A percentile compares a stretch with the other conserved stretches of the same genome.
These are phyloP conservation scores for Holothuria glaberrima DNA, from an alignment of 35 echinoderm and acorn worm species.

Conservation along the genomic window DNA sequence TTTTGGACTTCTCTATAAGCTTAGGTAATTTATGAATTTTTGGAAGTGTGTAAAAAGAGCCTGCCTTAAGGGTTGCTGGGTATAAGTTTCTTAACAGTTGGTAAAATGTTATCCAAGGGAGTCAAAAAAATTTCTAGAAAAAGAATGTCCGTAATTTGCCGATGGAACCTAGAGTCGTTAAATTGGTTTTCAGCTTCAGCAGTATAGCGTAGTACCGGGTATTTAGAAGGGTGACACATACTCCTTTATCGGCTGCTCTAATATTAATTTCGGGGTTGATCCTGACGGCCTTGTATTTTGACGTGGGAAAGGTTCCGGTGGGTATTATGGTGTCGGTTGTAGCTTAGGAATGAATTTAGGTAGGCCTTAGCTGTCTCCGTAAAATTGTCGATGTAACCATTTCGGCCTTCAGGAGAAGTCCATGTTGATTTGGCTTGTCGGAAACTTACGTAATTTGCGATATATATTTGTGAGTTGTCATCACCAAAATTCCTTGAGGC, in stretches of 20 bases:
- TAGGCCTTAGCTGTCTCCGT: not conserved
- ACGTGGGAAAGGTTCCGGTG: not conserved
- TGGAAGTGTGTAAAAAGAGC: no score
- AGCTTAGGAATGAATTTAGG: not conserved
- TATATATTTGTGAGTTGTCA: no score
- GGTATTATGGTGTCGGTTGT: not conserved
- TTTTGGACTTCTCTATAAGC: not conserved
- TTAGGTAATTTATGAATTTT: not conserved
- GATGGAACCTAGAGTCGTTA: no score
- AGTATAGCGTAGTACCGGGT: no score
- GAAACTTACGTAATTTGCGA: no score
- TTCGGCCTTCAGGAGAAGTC: no score
- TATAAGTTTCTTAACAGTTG: not conserved
- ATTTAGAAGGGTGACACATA: not conserved
- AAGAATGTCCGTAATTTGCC: not conserved
- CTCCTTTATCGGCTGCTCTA: not conserved
- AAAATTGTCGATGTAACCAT: no score
- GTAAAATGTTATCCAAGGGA: not conserved
- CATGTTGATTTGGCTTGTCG: no score
- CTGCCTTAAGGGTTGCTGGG: no score
- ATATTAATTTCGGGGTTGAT: not conserved
- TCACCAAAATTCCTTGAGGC: no score
- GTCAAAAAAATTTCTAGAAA: not conserved
- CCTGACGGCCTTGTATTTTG: constrained; percentile 2
- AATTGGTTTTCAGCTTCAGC: no score